Evolutionary conservation across 2,888 invertebrate genomes (phyloP), one percentile per base, ranked within the genome.

Genomic region (Limnephilus lunatus): DNA sequence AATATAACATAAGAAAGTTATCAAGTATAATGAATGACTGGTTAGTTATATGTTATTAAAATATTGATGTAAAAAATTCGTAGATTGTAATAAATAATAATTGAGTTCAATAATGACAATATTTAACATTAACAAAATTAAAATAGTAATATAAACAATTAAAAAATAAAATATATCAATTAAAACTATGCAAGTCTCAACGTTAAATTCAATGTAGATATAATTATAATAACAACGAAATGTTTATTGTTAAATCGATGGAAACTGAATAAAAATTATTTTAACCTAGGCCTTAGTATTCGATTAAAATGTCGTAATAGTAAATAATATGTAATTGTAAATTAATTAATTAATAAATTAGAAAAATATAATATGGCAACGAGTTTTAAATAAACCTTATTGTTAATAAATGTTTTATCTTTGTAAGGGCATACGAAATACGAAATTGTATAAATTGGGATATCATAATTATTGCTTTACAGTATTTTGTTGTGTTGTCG

Each of bases 301-400:
- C 87, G 90, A 86, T 92, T 68, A 86, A 32, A 88, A 32, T 31
- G 48, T 85, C 30, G 30, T 85, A 25, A 68, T 14, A 32, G 35
- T 85, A 68, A 90, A 90, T 90, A 30, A 90, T 48, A 82, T 85
- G 31, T 89, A 89, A 32, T 89, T 53, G 25, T 89, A 88, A 92
- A 82, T 83, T 91, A 35, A 91, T 89, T 91, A 81, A 82, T 83
- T 80, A 92, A 89, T 93, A 93, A 93, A 93, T 91, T 91, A 93
- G 83, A 90, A 92, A 92, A 93, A 92, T 90, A 92, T 68, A 68
- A 68, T 93, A 92, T 92, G 93, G 93, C 92, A 93, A 93, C 93
- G 82, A 90, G 89, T 92, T 85, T 92, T 80, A 89, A 91, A 87
- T 83, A 85, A 92, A 90, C 1, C 48, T 85, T 48, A 89, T 81